Evolutionary conservation across 2,797 vertebrate genomes (phyloP), one percentile per base, ranked within the genome.

Genomic region (Morelia viridis): DNA sequence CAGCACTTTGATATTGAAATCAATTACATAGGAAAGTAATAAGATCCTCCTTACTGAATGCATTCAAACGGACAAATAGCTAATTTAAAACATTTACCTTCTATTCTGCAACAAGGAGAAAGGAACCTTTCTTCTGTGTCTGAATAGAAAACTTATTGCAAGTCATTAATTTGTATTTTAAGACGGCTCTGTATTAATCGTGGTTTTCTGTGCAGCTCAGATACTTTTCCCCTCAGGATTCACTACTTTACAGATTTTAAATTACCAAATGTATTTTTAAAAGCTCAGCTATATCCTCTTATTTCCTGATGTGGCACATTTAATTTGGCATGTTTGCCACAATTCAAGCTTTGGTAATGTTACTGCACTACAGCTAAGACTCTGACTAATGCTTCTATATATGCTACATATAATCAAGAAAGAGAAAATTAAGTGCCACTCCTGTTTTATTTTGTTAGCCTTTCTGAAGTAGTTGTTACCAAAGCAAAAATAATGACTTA

Each of bases 241-340:
- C 92, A 28, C 86, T 0, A 41, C 8, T 56, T 93, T 62, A 85
- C 0, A n/a, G 0, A 41, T 84, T 95, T 93, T 86, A 64, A 71
- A 28, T 71, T 41, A 89, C 24, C 57, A 91, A 57, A 94, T 92
- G 83, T 84, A 91, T 8, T 85, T 91, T 71, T n/a, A 2, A 93
- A 84, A 91, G 19, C 8, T 61, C 24, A 92, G 86, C 28, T 90
- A 88, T 26, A 86, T 60, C 41, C 10, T 83, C 26, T 46, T 56
- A 57, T 50, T 88, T 88, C 22, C 50, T 24, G 90, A 7, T 83
- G 31, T 12, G 11, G 31, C n/a, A 76, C 1, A 1, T n/a, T 94
- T 93, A 88, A 93, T 58, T 91, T 90, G 35, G n/a, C 71, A 88
- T n/a, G 60, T 53, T 88, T 41, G 85, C 64, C 19, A 35, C 89